Base-by-base conservation (phyloP, 1,140 invertebrate species). In the Scaptodrosophila lebanonensis region DNA sequence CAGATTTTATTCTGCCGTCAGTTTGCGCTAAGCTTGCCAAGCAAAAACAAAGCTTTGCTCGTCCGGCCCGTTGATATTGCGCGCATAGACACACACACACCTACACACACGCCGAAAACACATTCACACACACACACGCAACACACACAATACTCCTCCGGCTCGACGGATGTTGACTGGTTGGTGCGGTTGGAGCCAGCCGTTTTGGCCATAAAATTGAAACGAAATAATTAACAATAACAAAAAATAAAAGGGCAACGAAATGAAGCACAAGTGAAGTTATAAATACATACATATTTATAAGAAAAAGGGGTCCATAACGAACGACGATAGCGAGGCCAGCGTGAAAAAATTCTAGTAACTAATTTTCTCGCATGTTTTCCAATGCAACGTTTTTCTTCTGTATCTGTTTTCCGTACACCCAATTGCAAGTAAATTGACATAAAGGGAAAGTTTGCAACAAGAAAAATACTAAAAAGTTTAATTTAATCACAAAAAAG, bases 391-490 rank as follows among this genome's bases (percentile, higher is more conserved):
- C 75, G 56, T 29, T 70, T 82, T 79, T 79, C 75, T 82, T 82
- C 75, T 79, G 75, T 79, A 79, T 79, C 75, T 79, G 75, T 79
- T 82, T 82, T 79, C 75, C 75, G 53, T 47, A 66, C 62, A 77
- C 39, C 51, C 61, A 64, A 45, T 25, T 42, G 33, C 45, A 63
- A 59, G 27, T 43, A 22, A 32, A 56, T 12, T 27, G 33, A 12
- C 20, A 38, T 20, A 4, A 30, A 33, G 9, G 20, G 18, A 22
- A 40, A 42, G 7, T 49, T 20, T 22, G 12, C 5, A 33, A 5
- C 32, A 33, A 33, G 12, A n/a, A n/a, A 33, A 13, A n/a, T 33
- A 33, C 5, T n/a, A 33, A 33, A 33, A n/a, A 33, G 12, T n/a
- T 33, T 33, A 33, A 33, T 8, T 33, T 8, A 33, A 33, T 8